Evolutionary conservation across 2,113 vertebrate genomes (phyloP).

Genomic region (Sciurus niger): DNA sequence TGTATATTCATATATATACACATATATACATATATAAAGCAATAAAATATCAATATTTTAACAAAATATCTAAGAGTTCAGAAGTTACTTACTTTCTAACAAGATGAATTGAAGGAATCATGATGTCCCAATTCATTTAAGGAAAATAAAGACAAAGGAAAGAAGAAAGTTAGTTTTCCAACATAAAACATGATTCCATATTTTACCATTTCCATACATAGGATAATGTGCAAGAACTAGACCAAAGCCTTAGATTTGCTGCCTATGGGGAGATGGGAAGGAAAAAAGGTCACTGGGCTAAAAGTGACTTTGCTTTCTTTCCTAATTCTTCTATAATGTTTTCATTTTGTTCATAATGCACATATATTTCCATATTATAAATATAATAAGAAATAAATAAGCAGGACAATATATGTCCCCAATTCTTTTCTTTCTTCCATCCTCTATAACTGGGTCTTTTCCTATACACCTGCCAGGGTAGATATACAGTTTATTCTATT

Average conservation of each 20-base stretch:
- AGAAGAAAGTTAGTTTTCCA: slow-evolving; percentile 80
- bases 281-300: not conserved
- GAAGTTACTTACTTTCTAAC: slow-evolving; percentile 90
- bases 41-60: slow-evolving; percentile 36
- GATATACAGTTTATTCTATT: slow-evolving; percentile 56
- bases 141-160: slow-evolving; percentile 70
- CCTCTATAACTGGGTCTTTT: not conserved
- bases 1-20: not conserved
- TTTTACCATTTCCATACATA: slow-evolving; percentile 44
- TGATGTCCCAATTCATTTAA: slow-evolving; percentile 80
- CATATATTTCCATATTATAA: not conserved
- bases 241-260: not conserved
- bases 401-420: not conserved
- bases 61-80: slow-evolving; percentile 68
- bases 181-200: slow-evolving; percentile 24
- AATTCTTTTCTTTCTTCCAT: not conserved
- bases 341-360: not conserved
- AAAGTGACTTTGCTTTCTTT: not conserved
- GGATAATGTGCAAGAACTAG: not conserved
- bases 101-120: slow-evolving; percentile 74
- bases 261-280: not conserved
- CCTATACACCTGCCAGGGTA: slow-evolving; percentile 63
- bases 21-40: not conserved
- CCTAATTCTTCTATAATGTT: not conserved
- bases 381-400: slow-evolving; percentile 16